These are phyloP conservation scores for Hybos culiciformis DNA, from an alignment of 2,888 invertebrate species.

Conservation along the genomic window DNA sequence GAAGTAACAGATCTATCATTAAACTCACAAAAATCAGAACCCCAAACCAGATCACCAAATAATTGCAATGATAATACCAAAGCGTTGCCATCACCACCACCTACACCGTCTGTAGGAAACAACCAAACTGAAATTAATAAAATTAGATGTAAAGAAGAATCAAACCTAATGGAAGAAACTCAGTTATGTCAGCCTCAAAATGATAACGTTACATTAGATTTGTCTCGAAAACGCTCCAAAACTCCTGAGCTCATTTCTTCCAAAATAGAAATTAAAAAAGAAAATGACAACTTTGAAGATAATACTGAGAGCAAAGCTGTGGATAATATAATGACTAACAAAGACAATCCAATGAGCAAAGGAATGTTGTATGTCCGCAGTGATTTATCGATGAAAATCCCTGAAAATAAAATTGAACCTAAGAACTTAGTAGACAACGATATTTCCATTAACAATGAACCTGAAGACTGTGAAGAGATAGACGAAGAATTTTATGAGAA, in stretches of 20 bases:
- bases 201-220: constrained; percentile 15
- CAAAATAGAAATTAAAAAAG: constrained; percentile 5
- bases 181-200: background rate
- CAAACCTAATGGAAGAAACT: background rate
- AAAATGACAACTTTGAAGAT: background rate
- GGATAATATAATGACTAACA: background rate
- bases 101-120: constrained; percentile 24
- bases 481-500: constrained; percentile 60
- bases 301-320: background rate
- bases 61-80: constrained; percentile 26
- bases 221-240: constrained; percentile 13
- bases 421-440: constrained; percentile 36
- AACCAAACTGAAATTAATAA: constrained; percentile 8
- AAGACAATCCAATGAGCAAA: background rate
- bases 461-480: constrained; percentile 40
- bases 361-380: no score
- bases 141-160: background rate
- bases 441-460: constrained; percentile 42
- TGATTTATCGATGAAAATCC: background rate
- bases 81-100: constrained; percentile 31
- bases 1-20: constrained; percentile 33
- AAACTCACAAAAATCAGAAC: constrained; percentile 22
- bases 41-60: constrained; percentile 10
- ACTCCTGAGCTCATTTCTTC: constrained; percentile 4
- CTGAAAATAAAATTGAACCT: background rate